Evolutionary conservation across 2,797 vertebrate species (phyloP).

Genomic region (Netta rufina): DNA sequence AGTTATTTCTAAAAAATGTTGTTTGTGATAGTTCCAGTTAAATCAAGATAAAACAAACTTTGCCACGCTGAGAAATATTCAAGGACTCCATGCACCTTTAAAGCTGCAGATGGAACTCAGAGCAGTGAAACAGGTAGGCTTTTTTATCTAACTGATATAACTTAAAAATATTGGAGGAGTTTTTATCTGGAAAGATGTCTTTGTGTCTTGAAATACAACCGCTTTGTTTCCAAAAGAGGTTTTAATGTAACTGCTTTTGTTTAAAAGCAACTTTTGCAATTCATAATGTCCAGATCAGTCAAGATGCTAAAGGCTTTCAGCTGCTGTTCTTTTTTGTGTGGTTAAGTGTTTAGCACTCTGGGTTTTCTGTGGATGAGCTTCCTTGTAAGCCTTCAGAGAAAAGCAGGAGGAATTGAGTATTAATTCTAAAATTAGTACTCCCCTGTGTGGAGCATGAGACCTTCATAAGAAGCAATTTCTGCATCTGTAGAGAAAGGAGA

Average conservation of each 20-base stretch:
- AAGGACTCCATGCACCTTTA: slow-evolving; percentile 93
- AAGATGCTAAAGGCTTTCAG: background rate
- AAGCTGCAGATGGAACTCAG: slow-evolving; percentile 98
- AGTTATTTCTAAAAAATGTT: background rate
- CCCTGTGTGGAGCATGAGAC: rapidly evolving
- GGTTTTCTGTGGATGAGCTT: background rate
- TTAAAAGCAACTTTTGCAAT: background rate
- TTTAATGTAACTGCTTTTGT: background rate
- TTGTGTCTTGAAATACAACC: background rate
- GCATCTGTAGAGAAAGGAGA: background rate
- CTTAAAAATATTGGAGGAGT: background rate
- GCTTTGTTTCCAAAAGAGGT: background rate
- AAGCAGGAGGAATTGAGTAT: background rate
- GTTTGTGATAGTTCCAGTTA: slow-evolving; percentile 84
- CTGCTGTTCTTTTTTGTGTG: background rate
- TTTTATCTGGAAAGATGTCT: background rate
- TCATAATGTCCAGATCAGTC: background rate
- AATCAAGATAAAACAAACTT: slow-evolving; percentile 96
- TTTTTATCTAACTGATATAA: background rate
- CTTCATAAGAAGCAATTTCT: background rate
- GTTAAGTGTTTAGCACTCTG: background rate
- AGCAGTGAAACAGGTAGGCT: slow-evolving; percentile 90
- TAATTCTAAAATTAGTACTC: background rate
- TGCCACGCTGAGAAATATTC: slow-evolving; percentile 91
- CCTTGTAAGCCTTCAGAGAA: background rate